A percentile compares a stretch with the other conserved stretches of the same genome.
Evolutionary conservation across 2,888 invertebrate species (phyloP).

Genomic region (Minunthozetes semirufus): DNA sequence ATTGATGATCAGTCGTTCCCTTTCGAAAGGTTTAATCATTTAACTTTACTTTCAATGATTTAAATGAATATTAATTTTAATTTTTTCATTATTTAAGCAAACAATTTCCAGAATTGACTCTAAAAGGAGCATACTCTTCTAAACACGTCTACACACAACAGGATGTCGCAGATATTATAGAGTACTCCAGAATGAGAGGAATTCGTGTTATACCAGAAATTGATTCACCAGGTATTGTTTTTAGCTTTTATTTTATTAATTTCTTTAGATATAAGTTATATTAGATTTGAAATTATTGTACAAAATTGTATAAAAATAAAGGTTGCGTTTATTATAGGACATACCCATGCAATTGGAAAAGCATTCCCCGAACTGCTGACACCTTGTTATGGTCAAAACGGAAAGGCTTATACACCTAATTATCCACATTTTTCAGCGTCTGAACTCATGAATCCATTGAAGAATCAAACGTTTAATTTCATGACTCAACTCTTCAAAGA

Average conservation of each 20-base stretch:
- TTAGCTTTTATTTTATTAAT: neutral
- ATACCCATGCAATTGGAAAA: conserved; percentile 48
- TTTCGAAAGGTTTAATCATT: conserved; percentile 56
- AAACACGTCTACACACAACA: conserved; percentile 49
- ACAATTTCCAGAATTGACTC: conserved; percentile 65
- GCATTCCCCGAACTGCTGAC: conserved; percentile 60
- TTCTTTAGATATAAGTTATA: neutral
- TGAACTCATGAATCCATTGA: conserved; percentile 47
- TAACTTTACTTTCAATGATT: neutral
- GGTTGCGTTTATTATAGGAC: conserved; percentile 54
- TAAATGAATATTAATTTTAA: neutral
- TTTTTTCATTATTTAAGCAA: conserved; percentile 48
- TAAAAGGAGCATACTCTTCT: conserved; percentile 42
- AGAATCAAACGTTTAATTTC: conserved; percentile 58
- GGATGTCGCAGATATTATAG: conserved; percentile 57
- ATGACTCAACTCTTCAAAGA: conserved; percentile 63
- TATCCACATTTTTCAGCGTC: conserved; percentile 36
- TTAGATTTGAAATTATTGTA: neutral
- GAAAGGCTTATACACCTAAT: conserved; percentile 21
- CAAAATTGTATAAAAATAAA: neutral
- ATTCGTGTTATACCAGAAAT: conserved; percentile 83
- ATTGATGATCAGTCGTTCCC: conserved; percentile 90
- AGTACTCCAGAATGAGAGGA: conserved; percentile 70
- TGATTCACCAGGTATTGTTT: conserved; percentile 66
- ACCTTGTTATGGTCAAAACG: conserved; percentile 55